Base-by-base conservation (phyloP, 2,797 vertebrate genomes). In the Cyprinodon diabolis region DNA sequence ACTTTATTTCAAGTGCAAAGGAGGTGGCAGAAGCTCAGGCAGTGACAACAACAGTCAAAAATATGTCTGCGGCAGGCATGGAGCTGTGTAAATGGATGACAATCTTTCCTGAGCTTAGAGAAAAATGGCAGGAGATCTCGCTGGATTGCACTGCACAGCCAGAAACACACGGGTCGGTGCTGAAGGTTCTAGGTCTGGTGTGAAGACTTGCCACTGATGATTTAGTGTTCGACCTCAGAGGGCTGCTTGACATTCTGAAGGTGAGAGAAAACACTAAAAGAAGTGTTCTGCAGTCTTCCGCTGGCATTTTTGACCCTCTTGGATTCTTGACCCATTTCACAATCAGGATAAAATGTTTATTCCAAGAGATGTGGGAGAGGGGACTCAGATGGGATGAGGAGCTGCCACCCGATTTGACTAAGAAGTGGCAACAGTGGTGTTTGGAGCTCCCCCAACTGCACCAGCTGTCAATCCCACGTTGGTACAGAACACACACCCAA, bases 171-270 rank as follows among this genome's bases (percentile, higher is more conserved):
- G 37, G 30, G 15, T 65, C 56, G 9, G 68, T 60, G 19, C 37
- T 74, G 13, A 75, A 79, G 47, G 45, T 75, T 1, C 35, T 79
- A 1, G 47, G 72, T 30, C 23, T 71, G 4, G 47, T 67, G n/a
- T 70, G 68, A 68, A 71, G 62, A 54, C 49, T 72, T 23, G 19
- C 0, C 0, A 60, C 19, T 4, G 40, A 73, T 57, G 66, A 73
- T 13, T 72, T 78, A 65, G 63, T 72, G n/a, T 72, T 72, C 1
- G 48, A 72, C n/a, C 70, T 58, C 8, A 72, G 25, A 8, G n/a
- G 37, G 0, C 17, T 72, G 35, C 10, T 71, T 12, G 23, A 23
- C 1, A 76, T 47, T 25, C 19, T 55, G 4, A 68, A 47, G 0
- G 56, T 40, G 4, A 62, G 37, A 9, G 8, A 47, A 17, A 62